These are phyloP conservation scores for Syngnathoides biaculeatus DNA, from an alignment of 2,113 vertebrate genomes.

Conservation along the genomic window DNA sequence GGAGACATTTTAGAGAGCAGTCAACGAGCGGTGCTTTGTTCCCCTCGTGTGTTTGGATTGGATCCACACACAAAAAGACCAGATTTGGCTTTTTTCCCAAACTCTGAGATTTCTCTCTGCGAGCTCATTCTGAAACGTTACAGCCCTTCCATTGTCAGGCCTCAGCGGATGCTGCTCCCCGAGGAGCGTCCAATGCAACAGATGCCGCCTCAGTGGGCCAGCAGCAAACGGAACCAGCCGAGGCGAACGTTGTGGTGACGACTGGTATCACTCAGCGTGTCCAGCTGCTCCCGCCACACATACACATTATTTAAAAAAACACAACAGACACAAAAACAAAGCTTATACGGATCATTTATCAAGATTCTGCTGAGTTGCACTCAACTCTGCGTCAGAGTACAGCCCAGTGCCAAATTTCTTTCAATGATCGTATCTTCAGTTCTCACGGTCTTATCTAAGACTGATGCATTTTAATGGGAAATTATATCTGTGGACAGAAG, in stretches of 20 bases:
- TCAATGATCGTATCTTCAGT: slow-evolving; percentile 44
- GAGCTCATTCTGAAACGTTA: slow-evolving; percentile 33
- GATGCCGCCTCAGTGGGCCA: slow-evolving; percentile 74
- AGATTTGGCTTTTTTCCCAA: slow-evolving; percentile 51
- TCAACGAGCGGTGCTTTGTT: slow-evolving; percentile 67
- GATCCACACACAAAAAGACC: slow-evolving; percentile 45
- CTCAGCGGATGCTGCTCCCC: slow-evolving; percentile 54
- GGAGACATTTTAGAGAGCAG: slow-evolving; percentile 53
- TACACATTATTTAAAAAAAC: slow-evolving; percentile 20
- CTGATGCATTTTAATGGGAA: slow-evolving; percentile 40
- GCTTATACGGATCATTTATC: slow-evolving; percentile 45
- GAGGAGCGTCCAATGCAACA: slow-evolving; percentile 67
- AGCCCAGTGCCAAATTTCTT: slow-evolving; percentile 35
- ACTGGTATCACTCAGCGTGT: slow-evolving; percentile 58
- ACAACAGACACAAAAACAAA: slow-evolving; percentile 37
- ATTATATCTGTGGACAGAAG: slow-evolving; percentile 18
- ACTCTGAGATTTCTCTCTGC: slow-evolving; percentile 49
- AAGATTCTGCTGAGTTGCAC: slow-evolving; percentile 58
- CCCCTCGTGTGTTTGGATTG: slow-evolving; percentile 64
- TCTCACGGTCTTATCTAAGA: slow-evolving; percentile 32
- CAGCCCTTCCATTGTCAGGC: slow-evolving; percentile 55
- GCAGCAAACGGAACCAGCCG: slow-evolving; percentile 59
- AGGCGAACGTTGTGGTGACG: slow-evolving; percentile 46
- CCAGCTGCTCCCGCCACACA: slow-evolving; percentile 53
- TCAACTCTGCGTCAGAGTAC: slow-evolving; percentile 28